Percentiles rank a stretch among this genome's conserved stretches.
Conservation (phyloP, 2,113 vertebrate species). For the Ceyx cyanopectus region DNA sequence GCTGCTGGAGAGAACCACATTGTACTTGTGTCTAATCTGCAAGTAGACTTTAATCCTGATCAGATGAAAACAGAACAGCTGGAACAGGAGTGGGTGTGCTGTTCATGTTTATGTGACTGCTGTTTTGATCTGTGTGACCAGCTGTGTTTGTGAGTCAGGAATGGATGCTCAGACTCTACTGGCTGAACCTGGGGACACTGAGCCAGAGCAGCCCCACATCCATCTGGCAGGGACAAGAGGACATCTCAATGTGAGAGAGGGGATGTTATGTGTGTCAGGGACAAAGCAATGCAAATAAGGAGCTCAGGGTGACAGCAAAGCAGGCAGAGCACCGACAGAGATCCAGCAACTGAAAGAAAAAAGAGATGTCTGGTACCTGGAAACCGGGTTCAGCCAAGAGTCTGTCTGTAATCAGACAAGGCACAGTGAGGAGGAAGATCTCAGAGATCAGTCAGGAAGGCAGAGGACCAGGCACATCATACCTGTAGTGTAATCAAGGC, state of each 20-base stretch:
- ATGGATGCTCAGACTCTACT: background rate
- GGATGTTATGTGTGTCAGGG: background rate
- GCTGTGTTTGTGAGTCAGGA: background rate
- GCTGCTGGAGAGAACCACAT: background rate
- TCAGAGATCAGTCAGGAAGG: background rate
- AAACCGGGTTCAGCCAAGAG: background rate
- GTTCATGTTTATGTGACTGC: background rate
- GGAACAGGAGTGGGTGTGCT: background rate
- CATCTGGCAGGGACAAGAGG: background rate
- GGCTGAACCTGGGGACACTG: background rate
- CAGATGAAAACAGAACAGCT: background rate
- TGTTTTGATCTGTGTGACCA: conserved; percentile 7
- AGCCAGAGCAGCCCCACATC: background rate
- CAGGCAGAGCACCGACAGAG: background rate
- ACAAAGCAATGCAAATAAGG: background rate
- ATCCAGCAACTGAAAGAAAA: background rate
- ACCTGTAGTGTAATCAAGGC: background rate
- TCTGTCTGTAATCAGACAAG: background rate
- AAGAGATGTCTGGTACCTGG: background rate
- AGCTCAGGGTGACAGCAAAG: background rate
- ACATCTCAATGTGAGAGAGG: background rate
- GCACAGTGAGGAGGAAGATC: background rate
- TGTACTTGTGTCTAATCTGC: background rate
- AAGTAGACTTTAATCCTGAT: background rate
- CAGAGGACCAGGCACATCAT: background rate